Conservation (phyloP, 1,140 invertebrate genomes). For the Drosophila sp. region DNA sequence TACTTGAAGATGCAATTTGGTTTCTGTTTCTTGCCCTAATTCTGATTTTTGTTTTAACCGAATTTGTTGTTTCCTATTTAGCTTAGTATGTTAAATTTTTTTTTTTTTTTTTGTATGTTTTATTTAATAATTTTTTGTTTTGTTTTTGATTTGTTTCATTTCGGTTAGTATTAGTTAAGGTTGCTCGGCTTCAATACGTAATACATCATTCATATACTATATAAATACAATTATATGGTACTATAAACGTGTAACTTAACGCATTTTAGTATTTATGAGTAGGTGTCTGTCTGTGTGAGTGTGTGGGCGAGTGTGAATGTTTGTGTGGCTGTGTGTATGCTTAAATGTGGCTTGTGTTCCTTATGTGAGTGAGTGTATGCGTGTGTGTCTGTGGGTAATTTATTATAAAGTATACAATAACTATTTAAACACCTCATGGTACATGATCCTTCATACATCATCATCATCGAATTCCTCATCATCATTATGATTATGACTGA, state of each 20-base stretch:
- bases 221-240: slow-evolving; percentile 79
- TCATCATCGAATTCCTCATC: slow-evolving; percentile 18
- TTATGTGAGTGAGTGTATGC: slow-evolving; percentile 13
- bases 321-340: slow-evolving; percentile 25
- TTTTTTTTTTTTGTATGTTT: background rate
- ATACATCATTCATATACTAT: slow-evolving; percentile 75
- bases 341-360: slow-evolving; percentile 6
- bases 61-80: slow-evolving; percentile 33
- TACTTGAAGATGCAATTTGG: slow-evolving; percentile 70
- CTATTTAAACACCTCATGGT: slow-evolving; percentile 45
- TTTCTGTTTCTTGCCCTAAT: slow-evolving; percentile 71
- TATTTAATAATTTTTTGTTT: background rate
- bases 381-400: slow-evolving; percentile 43
- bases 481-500: slow-evolving; percentile 28
- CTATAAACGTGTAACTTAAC: slow-evolving; percentile 75
- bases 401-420: slow-evolving; percentile 49
- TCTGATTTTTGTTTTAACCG: slow-evolving; percentile 43
- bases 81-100: background rate
- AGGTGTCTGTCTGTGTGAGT: slow-evolving; percentile 41
- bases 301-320: slow-evolving; percentile 26
- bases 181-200: slow-evolving; percentile 75
- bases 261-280: slow-evolving; percentile 63
- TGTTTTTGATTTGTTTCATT: slow-evolving; percentile 55
- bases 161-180: slow-evolving; percentile 69
- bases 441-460: slow-evolving; percentile 29